Evolutionary conservation across 2,113 vertebrate genomes (phyloP), one percentile per base, ranked within the genome.

Genomic region (Bufo gargarizans): DNA sequence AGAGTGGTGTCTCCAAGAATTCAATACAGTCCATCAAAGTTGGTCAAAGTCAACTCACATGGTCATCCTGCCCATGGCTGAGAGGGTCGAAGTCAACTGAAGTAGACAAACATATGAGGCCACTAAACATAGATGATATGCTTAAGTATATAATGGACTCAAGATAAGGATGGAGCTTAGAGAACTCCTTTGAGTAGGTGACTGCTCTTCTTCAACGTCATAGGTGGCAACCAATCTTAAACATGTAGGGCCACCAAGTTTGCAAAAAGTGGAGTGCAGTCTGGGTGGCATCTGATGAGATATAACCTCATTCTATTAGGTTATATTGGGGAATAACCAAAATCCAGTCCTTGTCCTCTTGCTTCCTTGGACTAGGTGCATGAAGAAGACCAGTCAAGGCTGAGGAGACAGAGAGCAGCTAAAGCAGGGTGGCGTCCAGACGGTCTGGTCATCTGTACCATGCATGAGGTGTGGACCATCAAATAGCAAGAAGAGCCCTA

Each of bases 301-400:
- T n/a, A 53, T 17, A 2, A 10, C 16, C 80, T 63, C 80, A 17
- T 17, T 45, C 0, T 11, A 13, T 82, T 82, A 88, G 65, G 67
- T 88, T 61, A 88, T 82, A 88, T 82, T 77, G 67, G 86, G 86
- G 49, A 82, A 88, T 53, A 88, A 16, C 55, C 67, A 82, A 55
- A 74, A 74, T 47, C 47, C 78, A 72, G 77, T 43, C 53, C 55
- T 19, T 82, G 67, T 59, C 86, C 67, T 74, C 56, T 67, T 74
- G 86, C 63, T 78, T 77, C 67, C 43, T 80, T 82, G 79, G 69
- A 43, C 80, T 61, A 50, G 69, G 53, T 53, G 79, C 79, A 88
- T 88, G 16, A 63, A 88, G 67, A 61, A 88, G 67, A 74, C 65
- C 43, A 67, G 74, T 49, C 13, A 22, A 78, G 50, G 76, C 85